Evolutionary conservation across 2,797 vertebrate genomes (phyloP).

Genomic region (Acrossocheilus wenchowensis): DNA sequence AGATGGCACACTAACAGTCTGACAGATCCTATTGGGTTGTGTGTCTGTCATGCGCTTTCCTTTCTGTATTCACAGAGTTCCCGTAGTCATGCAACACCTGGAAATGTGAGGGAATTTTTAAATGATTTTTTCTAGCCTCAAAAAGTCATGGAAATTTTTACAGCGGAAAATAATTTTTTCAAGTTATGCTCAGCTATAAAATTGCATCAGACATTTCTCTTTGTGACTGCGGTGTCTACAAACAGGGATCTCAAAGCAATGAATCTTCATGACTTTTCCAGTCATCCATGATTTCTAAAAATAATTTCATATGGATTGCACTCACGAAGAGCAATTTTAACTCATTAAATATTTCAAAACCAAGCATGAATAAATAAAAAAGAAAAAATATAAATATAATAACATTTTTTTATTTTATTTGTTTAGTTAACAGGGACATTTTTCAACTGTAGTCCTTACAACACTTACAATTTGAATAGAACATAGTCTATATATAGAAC

Average conservation of each 20-base stretch:
- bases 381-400: not conserved
- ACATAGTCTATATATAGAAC: not conserved
- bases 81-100: not conserved
- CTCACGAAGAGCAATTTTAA: not conserved
- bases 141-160: not conserved
- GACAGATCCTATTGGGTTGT: constrained; percentile 2
- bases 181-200: not conserved
- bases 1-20: not conserved
- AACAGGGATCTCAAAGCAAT: not conserved
- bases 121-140: not conserved
- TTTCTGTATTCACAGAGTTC: not conserved
- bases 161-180: not conserved
- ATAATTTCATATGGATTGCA: not conserved
- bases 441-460: too few relatives aligned
- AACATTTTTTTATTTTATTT: too few relatives aligned
- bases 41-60: not conserved
- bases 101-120: not conserved
- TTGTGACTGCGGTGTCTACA: not conserved
- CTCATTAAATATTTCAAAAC: not conserved
- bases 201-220: not conserved
- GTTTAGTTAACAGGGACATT: too few relatives aligned
- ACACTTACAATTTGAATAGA: too few relatives aligned
- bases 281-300: not conserved
- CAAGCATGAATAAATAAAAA: not conserved
- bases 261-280: not conserved